phyloP scores from a whole-genome alignment of 2,888 invertebrate genomes.

The Dysmachus trigonus region DNA sequence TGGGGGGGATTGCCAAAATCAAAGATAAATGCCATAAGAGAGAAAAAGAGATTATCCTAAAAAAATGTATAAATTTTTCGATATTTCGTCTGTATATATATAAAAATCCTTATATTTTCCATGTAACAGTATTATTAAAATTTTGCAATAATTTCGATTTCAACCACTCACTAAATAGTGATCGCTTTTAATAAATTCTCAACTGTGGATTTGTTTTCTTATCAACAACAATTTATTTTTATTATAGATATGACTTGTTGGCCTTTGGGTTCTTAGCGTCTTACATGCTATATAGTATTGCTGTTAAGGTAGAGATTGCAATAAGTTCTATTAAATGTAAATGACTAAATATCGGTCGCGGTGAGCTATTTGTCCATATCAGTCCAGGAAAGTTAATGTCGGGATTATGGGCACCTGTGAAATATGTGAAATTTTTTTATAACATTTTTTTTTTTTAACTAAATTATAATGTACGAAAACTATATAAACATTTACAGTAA shows the following conservation, averaged over 20 bases:
- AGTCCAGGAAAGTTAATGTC: slow-evolving; percentile 48
- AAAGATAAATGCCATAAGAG: neutral
- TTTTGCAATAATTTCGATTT: slow-evolving; percentile 2
- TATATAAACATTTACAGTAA: neutral
- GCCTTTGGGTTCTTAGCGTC: neutral
- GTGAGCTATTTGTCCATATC: slow-evolving; percentile 33
- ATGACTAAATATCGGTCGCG: neutral
- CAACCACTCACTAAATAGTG: neutral
- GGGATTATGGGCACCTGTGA: slow-evolving; percentile 36
- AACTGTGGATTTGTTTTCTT: neutral
- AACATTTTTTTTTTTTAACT: neutral
- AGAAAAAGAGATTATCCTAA: neutral
- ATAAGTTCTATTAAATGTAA: slow-evolving; percentile 2
- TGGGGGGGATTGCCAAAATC: neutral
- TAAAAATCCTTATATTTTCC: neutral
- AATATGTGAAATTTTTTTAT: neutral
- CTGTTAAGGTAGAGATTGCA: neutral
- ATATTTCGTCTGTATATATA: neutral
- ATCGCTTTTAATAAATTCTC: neutral
- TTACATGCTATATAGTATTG: neutral
- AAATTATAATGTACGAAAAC: neutral
- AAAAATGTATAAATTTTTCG: slow-evolving; percentile 20
- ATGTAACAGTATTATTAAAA: slow-evolving; percentile 1
- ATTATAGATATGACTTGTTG: neutral
- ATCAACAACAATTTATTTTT: slow-evolving; percentile 1